Conservation (phyloP, 37 sponge, comb jelly and placozoan species). For the Haliclona indistincta region DNA sequence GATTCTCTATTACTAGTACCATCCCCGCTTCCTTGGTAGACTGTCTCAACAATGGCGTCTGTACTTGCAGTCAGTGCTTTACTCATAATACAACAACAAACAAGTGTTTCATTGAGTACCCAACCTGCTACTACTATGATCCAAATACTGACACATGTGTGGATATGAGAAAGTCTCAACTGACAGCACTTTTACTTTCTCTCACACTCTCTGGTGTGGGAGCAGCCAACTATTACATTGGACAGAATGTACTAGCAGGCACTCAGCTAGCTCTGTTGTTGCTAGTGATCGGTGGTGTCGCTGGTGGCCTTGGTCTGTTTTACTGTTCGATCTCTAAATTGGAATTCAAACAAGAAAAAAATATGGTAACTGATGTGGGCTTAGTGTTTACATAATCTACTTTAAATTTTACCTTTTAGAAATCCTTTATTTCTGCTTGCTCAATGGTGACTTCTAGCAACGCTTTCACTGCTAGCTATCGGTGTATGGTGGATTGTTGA, state of each 20-base stretch:
- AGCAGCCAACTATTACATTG: conserved; percentile 89
- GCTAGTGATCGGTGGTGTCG: too few species aligned
- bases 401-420: too few species aligned
- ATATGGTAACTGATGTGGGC: too few species aligned
- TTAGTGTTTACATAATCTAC: background rate
- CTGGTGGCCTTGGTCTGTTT: too few species aligned
- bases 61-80: conserved; percentile 59
- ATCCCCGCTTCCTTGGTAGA: conserved; percentile 5
- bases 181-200: conserved; percentile 60
- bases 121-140: conserved; percentile 18
- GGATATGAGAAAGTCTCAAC: conserved; percentile 37
- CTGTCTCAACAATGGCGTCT: conserved; percentile 1
- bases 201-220: conserved; percentile 63
- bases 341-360: too few species aligned
- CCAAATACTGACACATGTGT: background rate
- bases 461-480: conserved; percentile 26
- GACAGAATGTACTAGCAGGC: conserved; percentile 56
- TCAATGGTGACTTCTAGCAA: conserved; percentile 27
- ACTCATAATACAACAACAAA: background rate
- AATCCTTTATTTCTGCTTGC: background rate
- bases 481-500: conserved; percentile 83
- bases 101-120: too few species aligned
- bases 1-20: too few species aligned
- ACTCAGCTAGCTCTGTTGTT: too few species aligned
- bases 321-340: too few species aligned